Evolutionary conservation across 35 echinoderm and acorn worm genomes (phyloP), one percentile per base, ranked within the genome.

Genomic region (Lytechinus variegatus): DNA sequence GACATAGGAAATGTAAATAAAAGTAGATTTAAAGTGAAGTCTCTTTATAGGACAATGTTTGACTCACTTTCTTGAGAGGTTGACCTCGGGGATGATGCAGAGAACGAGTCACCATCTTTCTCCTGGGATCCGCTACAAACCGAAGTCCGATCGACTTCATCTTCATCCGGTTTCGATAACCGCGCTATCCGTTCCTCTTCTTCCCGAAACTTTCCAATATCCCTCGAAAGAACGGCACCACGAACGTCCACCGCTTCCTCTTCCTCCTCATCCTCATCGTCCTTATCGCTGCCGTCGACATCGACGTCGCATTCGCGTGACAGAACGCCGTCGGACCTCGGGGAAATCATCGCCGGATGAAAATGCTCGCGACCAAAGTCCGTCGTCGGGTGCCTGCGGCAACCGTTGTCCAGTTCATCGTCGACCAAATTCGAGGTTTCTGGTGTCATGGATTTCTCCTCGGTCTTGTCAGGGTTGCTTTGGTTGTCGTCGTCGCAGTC

Each of bases 401-500:
- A 87, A 9, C 52, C 55, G 27, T 97, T 95, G 44, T 95, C 88
- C 57, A 86, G 9, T n/a, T 95, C 79, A 2, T 97, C 92, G 8
- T 98, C 96, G 10, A 95, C 91, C 29, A 94, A 55, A 12, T 94
- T 96, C 94, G 87, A 96, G 1, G 92, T 89, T 94, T 94, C 95
- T 16, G 10, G 54, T 21, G 96, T 79, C 87, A 58, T 95, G 28
- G 91, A 71, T 86, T 96, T 95, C 55, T 94, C 94, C 16, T 94
- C 93, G 27, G 94, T 94, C 10, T 94, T 92, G 11, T 54, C 92
- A 13, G 55, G 94, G 10, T 96, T 94, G 94, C 92, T 92, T 24
- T 54, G 58, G 87, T 95, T 93, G 16, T 95, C 86, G 12, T 96
- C 96, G 27, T 96, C 97, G 72, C 93, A 94, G 16, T 98, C 97